Conservation (phyloP, 2,113 vertebrate genomes). For the Vireo altiloquus region DNA sequence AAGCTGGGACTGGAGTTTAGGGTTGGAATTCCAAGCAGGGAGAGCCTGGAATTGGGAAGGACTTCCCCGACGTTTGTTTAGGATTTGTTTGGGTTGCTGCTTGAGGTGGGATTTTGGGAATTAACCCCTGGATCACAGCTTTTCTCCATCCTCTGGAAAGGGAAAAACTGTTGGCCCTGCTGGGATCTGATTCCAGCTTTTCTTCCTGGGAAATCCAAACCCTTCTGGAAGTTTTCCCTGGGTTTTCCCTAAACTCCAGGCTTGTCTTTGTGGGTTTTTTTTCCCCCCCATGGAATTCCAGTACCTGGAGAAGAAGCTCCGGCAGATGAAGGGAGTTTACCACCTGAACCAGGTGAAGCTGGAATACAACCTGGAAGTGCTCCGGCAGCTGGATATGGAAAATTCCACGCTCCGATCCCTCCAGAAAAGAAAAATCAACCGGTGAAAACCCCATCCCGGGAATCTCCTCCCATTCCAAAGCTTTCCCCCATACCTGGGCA, state of each 20-base stretch:
- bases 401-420: not conserved
- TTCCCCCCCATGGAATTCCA: not conserved
- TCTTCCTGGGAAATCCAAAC: not conserved
- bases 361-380: not conserved
- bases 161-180: not conserved
- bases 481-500: fast-evolving
- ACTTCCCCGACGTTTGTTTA: not conserved
- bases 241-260: not conserved
- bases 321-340: not conserved
- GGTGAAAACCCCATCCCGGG: not conserved
- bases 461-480: not conserved
- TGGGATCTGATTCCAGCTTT: not conserved
- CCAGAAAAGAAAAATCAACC: not conserved
- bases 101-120: not conserved
- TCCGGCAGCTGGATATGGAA: not conserved
- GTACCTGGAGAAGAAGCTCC: not conserved
- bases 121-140: no score
- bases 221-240: not conserved
- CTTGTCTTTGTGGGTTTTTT: not conserved
- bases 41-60: not conserved
- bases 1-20: not conserved
- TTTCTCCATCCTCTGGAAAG: not conserved
- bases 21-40: not conserved
- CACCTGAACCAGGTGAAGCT: not conserved
- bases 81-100: not conserved